Base-by-base conservation (phyloP, 1,140 invertebrate genomes). In the Drosophila ercepeae region DNA sequence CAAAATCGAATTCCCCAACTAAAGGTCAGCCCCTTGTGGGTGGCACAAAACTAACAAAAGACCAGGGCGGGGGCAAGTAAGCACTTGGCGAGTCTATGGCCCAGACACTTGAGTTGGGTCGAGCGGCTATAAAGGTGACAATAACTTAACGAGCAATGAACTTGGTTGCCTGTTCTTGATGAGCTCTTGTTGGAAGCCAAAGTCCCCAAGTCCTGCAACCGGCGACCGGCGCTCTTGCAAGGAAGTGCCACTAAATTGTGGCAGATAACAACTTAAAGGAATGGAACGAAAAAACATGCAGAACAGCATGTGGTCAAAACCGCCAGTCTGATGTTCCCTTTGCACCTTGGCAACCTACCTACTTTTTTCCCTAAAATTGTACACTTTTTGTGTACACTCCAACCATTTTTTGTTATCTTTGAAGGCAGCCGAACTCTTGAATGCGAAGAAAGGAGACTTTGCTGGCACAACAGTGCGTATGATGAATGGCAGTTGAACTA, bases 61-160 rank as follows among this genome's bases (percentile, higher is more conserved):
- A 39, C 11, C 14, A 55, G 36, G 4, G 13, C 25, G 18, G 42
- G 55, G 39, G 6, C 18, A 5, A 14, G 51, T 41, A 51, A 50
- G 63, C 64, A 68, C 63, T 68, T 68, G 64, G 74, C 78, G 73
- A 59, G 61, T 75, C 82, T 86, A 88, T 77, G 82, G 75, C 41
- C 55, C 72, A 77, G 73, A 84, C 79, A 82, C 78, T 78, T 78
- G 65, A 60, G 73, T 73, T 59, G 59, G 65, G 70, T 64, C 69
- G 57, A 70, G 52, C 49, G 69, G 69, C 74, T 67, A 70, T 78
- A 82, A 81, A 88, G 82, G 76, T 88, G 82, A 89, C 84, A 89
- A 89, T 89, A 89, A 89, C 76, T 79, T 81, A 89, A 89, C 79
- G 84, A 89, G 86, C 84, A 89, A 89, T 89, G 84, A 89, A 89